Percentiles rank a stretch among this genome's conserved stretches.
Evolutionary conservation across 2,113 vertebrate species (phyloP).

Genomic region (Gracilinanus agilis): DNA sequence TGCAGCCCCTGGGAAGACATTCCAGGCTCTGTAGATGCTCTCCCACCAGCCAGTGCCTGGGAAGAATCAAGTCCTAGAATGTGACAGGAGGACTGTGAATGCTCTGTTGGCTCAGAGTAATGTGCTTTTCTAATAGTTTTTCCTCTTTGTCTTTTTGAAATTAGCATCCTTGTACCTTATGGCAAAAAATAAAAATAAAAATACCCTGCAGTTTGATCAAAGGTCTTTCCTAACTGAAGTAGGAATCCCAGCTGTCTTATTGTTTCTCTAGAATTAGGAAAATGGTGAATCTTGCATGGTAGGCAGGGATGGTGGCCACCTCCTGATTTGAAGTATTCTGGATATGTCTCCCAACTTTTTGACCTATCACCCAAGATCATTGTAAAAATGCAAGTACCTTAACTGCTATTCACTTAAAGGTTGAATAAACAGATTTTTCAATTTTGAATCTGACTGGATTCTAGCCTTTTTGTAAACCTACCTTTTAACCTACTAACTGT

Average conservation of each 20-base stretch:
- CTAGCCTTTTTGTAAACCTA: not conserved
- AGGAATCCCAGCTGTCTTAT: not conserved
- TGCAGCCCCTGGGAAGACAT: rapidly evolving
- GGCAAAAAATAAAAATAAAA: not conserved
- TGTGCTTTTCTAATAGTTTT: not conserved
- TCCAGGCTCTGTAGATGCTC: not conserved
- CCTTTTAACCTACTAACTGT: too few relatives aligned
- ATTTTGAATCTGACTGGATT: not conserved
- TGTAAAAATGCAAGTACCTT: not conserved
- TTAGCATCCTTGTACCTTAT: not conserved
- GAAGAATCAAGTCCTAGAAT: slow-evolving; percentile 13
- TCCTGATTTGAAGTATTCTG: not conserved
- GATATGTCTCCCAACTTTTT: not conserved
- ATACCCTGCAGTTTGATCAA: slow-evolving; percentile 8
- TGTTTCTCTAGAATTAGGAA: not conserved
- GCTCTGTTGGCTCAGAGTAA: not conserved
- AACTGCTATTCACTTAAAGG: not conserved
- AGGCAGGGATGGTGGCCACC: not conserved
- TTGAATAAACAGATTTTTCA: not conserved
- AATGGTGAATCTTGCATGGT: not conserved
- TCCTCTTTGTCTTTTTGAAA: slow-evolving; percentile 44
- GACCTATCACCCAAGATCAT: not conserved
- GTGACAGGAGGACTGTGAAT: not conserved
- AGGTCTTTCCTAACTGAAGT: not conserved
- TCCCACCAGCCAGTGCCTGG: not conserved